phyloP scores from a whole-genome alignment of 1,140 invertebrate species.

The Drosophila sp. region DNA sequence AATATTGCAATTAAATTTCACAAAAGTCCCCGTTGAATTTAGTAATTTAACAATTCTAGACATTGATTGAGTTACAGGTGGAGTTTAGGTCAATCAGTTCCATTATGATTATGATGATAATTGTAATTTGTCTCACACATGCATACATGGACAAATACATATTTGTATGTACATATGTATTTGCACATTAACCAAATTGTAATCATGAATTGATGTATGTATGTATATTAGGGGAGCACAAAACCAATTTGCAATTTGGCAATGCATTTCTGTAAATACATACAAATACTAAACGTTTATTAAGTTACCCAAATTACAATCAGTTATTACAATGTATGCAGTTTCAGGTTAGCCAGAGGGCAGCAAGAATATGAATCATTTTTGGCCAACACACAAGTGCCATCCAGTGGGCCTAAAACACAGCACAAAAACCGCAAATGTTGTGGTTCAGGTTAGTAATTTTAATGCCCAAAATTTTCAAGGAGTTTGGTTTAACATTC shows the following conservation, averaged over 20 bases:
- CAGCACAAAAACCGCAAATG: conserved; percentile 50
- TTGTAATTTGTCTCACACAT: conserved; percentile 10
- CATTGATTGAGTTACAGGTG: conserved; percentile 47
- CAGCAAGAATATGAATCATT: not conserved
- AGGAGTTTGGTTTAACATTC: not conserved
- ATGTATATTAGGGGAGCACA: conserved; percentile 27
- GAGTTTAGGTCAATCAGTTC: not conserved
- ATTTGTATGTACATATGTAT: conserved; percentile 19
- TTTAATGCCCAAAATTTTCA: not conserved
- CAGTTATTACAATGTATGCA: conserved; percentile 22
- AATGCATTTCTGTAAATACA: conserved; percentile 14
- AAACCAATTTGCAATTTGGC: conserved; percentile 50
- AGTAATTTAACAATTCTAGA: conserved; percentile 23
- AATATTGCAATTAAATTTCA: conserved; percentile 31
- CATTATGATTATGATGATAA: not conserved
- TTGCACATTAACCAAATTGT: conserved; percentile 44
- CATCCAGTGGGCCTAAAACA: conserved; percentile 21
- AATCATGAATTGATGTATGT: conserved; percentile 34
- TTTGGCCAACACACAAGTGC: not conserved
- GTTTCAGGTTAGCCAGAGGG: conserved; percentile 13
- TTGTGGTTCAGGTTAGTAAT: conserved; percentile 10
- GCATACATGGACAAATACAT: not conserved
- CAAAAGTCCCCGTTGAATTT: conserved; percentile 13
- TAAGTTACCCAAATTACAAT: conserved; percentile 47
- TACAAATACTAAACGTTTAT: conserved; percentile 39